Conservation (phyloP, 2,888 invertebrate genomes). For the Dermolepida albohirtum region DNA sequence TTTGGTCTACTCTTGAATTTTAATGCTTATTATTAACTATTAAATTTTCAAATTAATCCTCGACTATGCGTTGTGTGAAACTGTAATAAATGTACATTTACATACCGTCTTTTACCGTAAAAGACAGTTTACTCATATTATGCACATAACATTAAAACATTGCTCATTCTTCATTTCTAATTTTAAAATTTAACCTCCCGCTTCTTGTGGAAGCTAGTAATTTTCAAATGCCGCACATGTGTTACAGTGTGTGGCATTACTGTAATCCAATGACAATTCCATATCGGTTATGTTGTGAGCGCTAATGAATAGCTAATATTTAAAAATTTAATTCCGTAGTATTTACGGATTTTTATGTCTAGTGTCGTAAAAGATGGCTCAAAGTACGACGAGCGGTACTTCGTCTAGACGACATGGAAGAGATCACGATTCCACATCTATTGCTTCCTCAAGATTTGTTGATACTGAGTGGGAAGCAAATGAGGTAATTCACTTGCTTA, state of each 20-base stretch:
- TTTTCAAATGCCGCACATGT: conserved; percentile 5
- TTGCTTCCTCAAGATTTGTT: conserved; percentile 72
- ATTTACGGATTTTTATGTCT: conserved; percentile 27
- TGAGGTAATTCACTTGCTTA: conserved; percentile 67
- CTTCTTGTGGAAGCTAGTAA: background rate
- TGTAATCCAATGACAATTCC: conserved; percentile 18
- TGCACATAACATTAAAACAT: too few relatives aligned
- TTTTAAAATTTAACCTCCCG: background rate
- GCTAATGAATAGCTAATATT: conserved; percentile 27
- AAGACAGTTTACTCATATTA: too few relatives aligned
- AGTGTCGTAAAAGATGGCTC: conserved; percentile 67
- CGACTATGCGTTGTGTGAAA: too few relatives aligned
- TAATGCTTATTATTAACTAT: too few relatives aligned
- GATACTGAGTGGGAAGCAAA: conserved; percentile 85
- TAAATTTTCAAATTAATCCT: too few relatives aligned
- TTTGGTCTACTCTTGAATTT: too few relatives aligned
- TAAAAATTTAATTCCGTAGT: conserved; percentile 21
- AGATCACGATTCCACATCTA: conserved; percentile 72
- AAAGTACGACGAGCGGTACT: conserved; percentile 72
- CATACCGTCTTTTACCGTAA: too few relatives aligned
- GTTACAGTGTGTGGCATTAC: conserved; percentile 23
- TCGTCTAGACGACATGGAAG: conserved; percentile 73
- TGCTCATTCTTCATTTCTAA: background rate
- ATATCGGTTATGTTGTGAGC: conserved; percentile 39
- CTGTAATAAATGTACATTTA: too few relatives aligned